phyloP scores from a whole-genome alignment of 2,888 invertebrate species.

The Ophonus ardosiacus region DNA sequence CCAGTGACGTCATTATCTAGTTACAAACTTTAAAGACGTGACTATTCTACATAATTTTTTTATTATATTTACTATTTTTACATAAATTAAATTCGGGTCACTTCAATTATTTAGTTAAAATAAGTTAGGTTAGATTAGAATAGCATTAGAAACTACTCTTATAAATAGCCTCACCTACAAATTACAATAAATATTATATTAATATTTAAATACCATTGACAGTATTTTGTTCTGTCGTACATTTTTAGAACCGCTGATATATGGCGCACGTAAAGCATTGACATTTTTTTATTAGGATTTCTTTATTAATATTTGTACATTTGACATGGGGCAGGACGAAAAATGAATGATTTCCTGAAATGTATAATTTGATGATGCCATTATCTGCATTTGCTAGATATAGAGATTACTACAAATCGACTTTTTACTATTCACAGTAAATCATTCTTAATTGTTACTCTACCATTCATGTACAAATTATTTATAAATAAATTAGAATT shows the following conservation, averaged over 20 bases:
- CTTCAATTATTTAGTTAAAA: too few species aligned
- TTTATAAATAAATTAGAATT: not conserved
- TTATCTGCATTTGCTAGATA: conserved; percentile 1
- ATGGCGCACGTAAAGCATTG: not conserved
- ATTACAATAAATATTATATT: not conserved
- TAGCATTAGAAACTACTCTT: too few species aligned
- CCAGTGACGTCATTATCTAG: too few species aligned
- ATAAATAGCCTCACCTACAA: too few species aligned
- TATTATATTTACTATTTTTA: too few species aligned
- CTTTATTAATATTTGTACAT: conserved; percentile 14
- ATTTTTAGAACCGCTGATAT: not conserved
- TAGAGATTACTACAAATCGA: not conserved
- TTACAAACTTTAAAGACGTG: too few species aligned
- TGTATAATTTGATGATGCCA: not conserved
- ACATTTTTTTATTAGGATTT: conserved; percentile 4
- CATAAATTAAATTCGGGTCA: too few species aligned
- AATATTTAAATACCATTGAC: not conserved
- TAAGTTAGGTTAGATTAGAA: too few species aligned
- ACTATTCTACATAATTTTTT: too few species aligned
- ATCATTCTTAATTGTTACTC: not conserved
- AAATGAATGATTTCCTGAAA: conserved; percentile 12
- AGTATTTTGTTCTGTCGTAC: not conserved
- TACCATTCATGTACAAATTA: not conserved
- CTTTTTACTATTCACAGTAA: not conserved
- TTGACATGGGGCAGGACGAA: not conserved